phyloP scores from a whole-genome alignment of 2,797 vertebrate species.

The Aselliscus stoliczkanus region DNA sequence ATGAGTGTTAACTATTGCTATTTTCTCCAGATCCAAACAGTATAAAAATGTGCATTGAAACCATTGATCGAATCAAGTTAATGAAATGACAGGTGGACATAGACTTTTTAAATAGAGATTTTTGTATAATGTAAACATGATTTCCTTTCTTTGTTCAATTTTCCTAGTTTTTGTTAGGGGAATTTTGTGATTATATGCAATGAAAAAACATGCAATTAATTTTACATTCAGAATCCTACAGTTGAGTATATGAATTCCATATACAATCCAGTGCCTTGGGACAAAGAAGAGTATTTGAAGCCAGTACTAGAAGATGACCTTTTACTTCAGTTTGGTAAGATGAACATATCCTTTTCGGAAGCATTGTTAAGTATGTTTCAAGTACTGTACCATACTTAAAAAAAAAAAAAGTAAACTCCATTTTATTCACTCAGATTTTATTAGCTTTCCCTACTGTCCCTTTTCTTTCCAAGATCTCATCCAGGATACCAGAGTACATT shows the following conservation, averaged over 20 bases:
- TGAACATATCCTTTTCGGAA: background rate
- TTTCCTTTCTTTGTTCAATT: background rate
- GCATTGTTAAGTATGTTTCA: too few relatives aligned
- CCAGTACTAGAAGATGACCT: constrained; percentile 91
- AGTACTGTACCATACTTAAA: background rate
- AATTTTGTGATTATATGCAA: background rate
- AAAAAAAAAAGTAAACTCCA: background rate
- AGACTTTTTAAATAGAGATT: background rate
- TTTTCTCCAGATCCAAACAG: background rate
- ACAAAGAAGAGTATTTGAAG: constrained; percentile 90
- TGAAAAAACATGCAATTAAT: constrained; percentile 40
- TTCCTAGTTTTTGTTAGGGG: background rate
- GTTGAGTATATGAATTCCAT: constrained; percentile 81
- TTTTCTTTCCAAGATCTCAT: background rate
- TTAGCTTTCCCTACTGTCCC: background rate
- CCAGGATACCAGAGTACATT: background rate
- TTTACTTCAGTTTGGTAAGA: constrained; percentile 92
- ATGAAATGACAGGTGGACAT: background rate
- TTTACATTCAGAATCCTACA: constrained; percentile 86
- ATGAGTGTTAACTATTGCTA: background rate
- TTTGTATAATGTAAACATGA: background rate
- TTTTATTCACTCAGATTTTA: background rate
- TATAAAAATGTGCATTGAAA: background rate
- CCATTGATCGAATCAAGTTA: background rate
- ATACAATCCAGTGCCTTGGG: constrained; percentile 87